These are phyloP conservation scores for Brevipalpus yothersi DNA, from an alignment of 1,140 invertebrate genomes.

Conservation along the genomic window DNA sequence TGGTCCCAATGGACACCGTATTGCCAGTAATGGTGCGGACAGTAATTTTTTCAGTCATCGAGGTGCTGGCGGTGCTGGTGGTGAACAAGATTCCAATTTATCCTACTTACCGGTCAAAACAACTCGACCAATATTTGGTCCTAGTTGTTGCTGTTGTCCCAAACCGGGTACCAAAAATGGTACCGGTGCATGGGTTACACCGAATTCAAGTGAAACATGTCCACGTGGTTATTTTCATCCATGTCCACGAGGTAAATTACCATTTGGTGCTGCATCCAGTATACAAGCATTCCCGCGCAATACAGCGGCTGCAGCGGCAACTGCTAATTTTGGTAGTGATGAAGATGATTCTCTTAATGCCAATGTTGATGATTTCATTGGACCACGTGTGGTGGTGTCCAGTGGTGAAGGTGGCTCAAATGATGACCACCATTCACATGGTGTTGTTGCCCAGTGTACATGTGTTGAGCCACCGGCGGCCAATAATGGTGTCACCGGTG, in stretches of 20 bases:
- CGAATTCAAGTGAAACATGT: not conserved
- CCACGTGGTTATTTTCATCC: slow-evolving; percentile 10
- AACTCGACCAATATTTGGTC: slow-evolving; percentile 1
- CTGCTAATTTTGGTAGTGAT: not conserved
- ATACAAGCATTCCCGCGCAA: slow-evolving; percentile 7
- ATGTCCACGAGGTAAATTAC: slow-evolving; percentile 10
- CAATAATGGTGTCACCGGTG: not conserved
- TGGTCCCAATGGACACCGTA: not conserved
- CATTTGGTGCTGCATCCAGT: slow-evolving; percentile 14
- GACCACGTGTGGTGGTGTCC: not conserved
- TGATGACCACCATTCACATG: not conserved
- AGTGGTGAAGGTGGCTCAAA: not conserved
- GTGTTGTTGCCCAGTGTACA: not conserved
- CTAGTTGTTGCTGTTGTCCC: slow-evolving; percentile 5
- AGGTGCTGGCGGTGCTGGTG: not conserved
- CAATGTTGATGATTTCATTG: not conserved
- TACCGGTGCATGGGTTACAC: not conserved
- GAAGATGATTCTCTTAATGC: slow-evolving; percentile 3
- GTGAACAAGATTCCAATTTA: not conserved
- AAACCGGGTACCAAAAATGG: not conserved
- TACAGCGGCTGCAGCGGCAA: not conserved
- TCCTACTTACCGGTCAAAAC: not conserved
- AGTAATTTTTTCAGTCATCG: not conserved
- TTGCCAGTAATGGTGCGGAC: not conserved
- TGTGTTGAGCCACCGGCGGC: not conserved